phyloP scores from a whole-genome alignment of 2,113 vertebrate genomes.

The Tamias sibiricus region DNA sequence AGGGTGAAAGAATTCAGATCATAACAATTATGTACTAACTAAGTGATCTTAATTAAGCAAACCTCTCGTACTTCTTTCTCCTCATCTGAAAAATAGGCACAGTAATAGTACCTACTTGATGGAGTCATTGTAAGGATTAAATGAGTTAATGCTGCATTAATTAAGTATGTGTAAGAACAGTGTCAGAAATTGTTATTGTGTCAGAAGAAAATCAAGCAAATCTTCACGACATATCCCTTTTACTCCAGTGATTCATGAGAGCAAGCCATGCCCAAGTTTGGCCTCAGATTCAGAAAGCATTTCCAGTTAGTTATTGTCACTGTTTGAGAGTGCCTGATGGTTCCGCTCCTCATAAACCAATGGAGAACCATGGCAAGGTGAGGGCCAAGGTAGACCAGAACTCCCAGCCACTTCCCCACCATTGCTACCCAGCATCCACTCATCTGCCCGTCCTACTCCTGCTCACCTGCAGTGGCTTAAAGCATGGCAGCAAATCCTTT shows the following conservation, averaged over 20 bases:
- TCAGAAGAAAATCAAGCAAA: neutral
- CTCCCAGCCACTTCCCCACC: neutral
- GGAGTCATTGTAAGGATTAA: neutral
- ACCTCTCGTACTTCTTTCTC: neutral
- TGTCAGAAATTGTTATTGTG: neutral
- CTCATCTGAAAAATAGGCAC: conserved; percentile 1
- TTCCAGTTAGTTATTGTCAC: neutral
- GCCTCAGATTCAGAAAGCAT: neutral
- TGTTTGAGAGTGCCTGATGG: neutral
- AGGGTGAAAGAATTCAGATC: neutral
- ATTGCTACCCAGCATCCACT: neutral
- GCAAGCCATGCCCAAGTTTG: neutral
- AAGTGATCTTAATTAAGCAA: neutral
- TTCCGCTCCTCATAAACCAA: neutral
- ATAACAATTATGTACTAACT: neutral
- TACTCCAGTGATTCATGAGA: neutral
- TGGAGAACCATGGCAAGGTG: neutral
- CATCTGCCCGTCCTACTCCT: neutral
- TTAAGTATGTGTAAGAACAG: neutral
- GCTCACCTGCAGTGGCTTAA: neutral
- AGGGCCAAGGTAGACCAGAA: neutral
- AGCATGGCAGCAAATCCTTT: neutral
- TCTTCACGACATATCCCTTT: neutral
- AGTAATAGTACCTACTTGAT: neutral
- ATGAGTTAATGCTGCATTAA: neutral